Percentiles rank a stretch among this genome's conserved stretches.
Conservation (phyloP, 1,140 invertebrate species). For the Ganaspis sp. region DNA sequence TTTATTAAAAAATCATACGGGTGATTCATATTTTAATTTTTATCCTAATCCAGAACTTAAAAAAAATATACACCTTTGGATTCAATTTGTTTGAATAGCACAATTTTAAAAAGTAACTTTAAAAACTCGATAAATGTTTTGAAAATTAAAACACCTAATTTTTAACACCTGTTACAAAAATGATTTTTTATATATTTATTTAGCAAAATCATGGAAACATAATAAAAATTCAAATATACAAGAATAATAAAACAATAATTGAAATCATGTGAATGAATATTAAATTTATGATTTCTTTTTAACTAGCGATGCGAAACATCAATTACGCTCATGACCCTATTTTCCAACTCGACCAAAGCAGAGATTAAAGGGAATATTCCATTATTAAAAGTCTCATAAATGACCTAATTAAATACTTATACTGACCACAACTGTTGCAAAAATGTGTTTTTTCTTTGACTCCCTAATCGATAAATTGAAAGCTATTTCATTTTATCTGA, state of each 20-base stretch:
- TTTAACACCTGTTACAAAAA: no score
- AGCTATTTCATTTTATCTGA: no score
- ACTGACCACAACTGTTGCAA: not conserved
- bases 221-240: not conserved
- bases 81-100: no score
- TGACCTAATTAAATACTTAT: not conserved
- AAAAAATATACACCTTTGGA: no score
- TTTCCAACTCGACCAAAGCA: not conserved
- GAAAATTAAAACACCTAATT: no score
- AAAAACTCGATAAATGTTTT: no score
- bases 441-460: not conserved
- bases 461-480: not conserved
- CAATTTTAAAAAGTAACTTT: no score
- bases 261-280: not conserved
- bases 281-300: not conserved
- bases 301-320: not conserved
- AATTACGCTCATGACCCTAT: constrained; percentile 3
- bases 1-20: no score
- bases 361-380: constrained; percentile 15
- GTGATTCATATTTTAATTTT: no score
- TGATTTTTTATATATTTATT: no score
- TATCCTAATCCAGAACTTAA: no score
- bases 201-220: no score
- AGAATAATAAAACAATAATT: constrained; percentile 9
- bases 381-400: constrained; percentile 15